A percentile compares a stretch with the other conserved stretches of the same genome.
Conservation (phyloP, 1,140 invertebrate genomes). For the Drosophila grimshawi region DNA sequence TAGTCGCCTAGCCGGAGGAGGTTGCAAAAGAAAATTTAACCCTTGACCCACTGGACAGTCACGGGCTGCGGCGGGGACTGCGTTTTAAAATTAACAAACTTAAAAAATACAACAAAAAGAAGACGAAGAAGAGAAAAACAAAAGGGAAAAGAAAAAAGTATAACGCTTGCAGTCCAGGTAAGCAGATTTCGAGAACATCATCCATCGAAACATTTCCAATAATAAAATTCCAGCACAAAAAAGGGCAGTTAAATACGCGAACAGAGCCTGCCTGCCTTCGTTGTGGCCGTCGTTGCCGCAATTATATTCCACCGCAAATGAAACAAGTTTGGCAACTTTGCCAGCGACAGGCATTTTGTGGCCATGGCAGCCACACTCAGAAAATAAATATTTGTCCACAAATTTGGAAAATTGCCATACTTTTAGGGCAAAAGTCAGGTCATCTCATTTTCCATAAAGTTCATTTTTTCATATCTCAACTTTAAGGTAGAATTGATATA, state of each 20-base stretch:
- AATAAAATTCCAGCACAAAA: conserved; percentile 74
- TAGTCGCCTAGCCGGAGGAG: neutral
- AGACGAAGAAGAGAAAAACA: conserved; percentile 4
- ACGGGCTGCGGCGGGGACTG: neutral
- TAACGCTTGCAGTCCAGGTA: conserved; percentile 24
- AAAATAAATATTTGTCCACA: no score
- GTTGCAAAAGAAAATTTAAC: conserved; percentile 21
- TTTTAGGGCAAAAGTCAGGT: no score
- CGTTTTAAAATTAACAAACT: conserved; percentile 23
- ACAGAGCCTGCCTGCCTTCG: conserved; percentile 12
- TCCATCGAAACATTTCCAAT: conserved; percentile 75
- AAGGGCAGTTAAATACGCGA: conserved; percentile 50
- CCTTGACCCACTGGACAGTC: conserved; percentile 50
- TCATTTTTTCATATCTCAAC: no score
- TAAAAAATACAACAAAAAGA: conserved; percentile 1
- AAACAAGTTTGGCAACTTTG: conserved; percentile 82
- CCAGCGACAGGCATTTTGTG: conserved; percentile 75
- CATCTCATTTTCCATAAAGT: no score
- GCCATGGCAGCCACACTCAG: conserved; percentile 26
- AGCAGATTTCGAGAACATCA: conserved; percentile 32
- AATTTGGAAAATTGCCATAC: no score
- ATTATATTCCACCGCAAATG: conserved; percentile 81
- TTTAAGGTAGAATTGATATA: no score
- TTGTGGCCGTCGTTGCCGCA: conserved; percentile 49
- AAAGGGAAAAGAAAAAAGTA: conserved; percentile 13